A percentile compares a stretch with the other conserved stretches of the same genome.
phyloP scores from a whole-genome alignment of 2,888 invertebrate genomes.

The Glyphotaelius pellucidus region DNA sequence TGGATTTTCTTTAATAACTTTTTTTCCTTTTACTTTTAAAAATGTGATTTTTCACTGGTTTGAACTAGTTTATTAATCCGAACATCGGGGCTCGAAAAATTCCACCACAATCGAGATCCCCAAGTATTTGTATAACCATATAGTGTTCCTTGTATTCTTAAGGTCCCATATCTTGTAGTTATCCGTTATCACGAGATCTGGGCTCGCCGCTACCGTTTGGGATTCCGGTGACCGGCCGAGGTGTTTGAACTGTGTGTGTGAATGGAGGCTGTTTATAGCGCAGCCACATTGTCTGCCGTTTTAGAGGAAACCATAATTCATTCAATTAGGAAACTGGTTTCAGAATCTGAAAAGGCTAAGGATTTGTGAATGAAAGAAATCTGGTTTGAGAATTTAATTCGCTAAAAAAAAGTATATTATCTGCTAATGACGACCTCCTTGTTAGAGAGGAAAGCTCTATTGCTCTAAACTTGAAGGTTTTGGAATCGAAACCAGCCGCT shows the following conservation, averaged over 20 bases:
- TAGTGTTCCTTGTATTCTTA: neutral
- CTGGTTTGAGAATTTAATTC: neutral
- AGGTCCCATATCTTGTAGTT: neutral
- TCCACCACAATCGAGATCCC: neutral
- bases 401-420: neutral
- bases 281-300: neutral
- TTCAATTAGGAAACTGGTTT: neutral
- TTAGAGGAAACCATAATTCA: neutral
- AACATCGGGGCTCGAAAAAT: neutral
- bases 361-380: neutral
- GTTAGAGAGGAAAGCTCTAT: neutral
- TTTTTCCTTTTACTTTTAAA: too few species aligned
- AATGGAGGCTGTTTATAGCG: slow-evolving; percentile 9
- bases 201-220: slow-evolving; percentile 28
- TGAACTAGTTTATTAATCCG: too few species aligned
- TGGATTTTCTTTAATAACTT: too few species aligned
- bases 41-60: too few species aligned
- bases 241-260: slow-evolving; percentile 32
- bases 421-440: neutral
- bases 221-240: neutral
- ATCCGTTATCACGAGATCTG: neutral
- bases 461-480: neutral
- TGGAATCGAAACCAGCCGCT: too few species aligned
- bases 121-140: neutral
- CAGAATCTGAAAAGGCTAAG: neutral